phyloP scores from a whole-genome alignment of 2,797 vertebrate species.

The Ptychobarbus kaznakovi region DNA sequence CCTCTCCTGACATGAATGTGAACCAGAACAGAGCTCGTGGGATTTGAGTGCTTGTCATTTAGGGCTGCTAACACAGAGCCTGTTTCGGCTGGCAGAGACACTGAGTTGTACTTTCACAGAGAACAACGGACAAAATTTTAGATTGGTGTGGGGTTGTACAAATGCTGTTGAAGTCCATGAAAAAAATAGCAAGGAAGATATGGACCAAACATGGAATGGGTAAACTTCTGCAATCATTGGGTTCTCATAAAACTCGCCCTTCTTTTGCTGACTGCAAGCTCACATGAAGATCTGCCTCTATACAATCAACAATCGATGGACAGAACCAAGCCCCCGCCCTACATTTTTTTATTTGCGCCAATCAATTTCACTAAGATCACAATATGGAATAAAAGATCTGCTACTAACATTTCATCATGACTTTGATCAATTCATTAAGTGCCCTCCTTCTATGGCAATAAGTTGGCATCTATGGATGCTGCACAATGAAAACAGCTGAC shows the following conservation, averaged over 20 bases:
- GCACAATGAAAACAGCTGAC: background rate
- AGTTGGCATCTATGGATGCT: background rate
- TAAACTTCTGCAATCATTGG: background rate
- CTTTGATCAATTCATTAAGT: background rate
- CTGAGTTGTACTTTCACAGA: constrained; percentile 16
- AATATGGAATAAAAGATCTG: background rate
- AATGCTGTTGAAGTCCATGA: background rate
- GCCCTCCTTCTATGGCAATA: background rate
- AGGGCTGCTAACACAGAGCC: constrained; percentile 38
- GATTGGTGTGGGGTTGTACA: background rate
- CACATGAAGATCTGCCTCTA: background rate
- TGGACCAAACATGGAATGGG: background rate
- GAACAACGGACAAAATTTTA: background rate
- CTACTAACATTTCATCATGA: background rate
- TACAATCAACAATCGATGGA: background rate
- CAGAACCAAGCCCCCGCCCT: background rate
- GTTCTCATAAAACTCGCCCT: background rate
- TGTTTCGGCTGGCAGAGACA: constrained; percentile 40
- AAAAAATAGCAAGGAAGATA: background rate
- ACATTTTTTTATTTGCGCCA: background rate
- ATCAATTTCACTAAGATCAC: background rate
- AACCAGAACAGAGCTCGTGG: constrained; percentile 60
- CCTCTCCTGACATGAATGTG: constrained; percentile 77
- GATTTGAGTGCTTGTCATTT: constrained; percentile 51
- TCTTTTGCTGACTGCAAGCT: background rate